Evolutionary conservation across 2,113 vertebrate genomes (phyloP).

Genomic region (Illadopsis cleaveri): DNA sequence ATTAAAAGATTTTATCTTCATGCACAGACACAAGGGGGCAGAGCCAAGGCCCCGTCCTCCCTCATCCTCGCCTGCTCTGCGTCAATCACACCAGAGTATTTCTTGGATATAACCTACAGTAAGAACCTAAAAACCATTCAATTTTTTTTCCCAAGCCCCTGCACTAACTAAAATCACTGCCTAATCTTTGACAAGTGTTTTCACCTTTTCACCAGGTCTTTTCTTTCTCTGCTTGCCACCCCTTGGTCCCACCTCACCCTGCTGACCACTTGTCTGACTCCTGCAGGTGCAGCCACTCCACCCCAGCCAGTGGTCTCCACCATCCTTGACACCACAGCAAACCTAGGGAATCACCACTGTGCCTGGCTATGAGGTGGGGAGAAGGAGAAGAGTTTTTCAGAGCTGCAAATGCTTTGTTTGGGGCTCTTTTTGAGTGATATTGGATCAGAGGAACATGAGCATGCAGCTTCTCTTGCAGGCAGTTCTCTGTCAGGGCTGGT

Average conservation of each 20-base stretch:
- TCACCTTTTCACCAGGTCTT: background rate
- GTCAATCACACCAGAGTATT: background rate
- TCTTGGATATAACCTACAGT: background rate
- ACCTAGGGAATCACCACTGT: background rate
- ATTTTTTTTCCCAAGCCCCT: fast-evolving
- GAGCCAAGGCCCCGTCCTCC: background rate
- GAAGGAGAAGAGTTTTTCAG: background rate
- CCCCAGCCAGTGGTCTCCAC: background rate
- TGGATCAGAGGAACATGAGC: background rate
- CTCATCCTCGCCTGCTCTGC: background rate
- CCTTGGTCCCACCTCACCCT: background rate
- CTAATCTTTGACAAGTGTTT: background rate
- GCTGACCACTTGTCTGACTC: fast-evolving
- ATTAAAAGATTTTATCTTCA: constrained; percentile 57
- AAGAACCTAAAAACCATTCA: background rate
- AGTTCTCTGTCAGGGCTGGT: fast-evolving
- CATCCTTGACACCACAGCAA: background rate
- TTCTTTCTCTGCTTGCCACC: background rate
- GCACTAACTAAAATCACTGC: background rate
- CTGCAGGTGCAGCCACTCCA: fast-evolving
- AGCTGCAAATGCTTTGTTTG: background rate
- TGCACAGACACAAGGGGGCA: constrained; percentile 60
- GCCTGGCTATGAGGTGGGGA: background rate
- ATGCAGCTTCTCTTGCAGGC: fast-evolving
- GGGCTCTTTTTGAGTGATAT: fast-evolving